phyloP scores from a whole-genome alignment of 2,113 vertebrate species.

The Rhegmatorhina hoffmannsi region DNA sequence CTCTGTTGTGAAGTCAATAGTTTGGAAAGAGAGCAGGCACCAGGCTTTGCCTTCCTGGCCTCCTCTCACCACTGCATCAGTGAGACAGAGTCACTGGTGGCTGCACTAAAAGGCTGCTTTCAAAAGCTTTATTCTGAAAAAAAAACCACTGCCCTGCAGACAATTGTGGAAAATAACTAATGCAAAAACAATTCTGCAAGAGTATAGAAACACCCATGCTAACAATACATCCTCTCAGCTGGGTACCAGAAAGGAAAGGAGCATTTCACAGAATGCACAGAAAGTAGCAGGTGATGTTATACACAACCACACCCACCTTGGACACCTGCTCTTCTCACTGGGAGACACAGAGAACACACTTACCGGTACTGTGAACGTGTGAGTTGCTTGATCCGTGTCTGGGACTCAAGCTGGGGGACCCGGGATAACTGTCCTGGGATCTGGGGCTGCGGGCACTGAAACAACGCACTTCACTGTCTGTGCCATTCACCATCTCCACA shows the following conservation, averaged over 20 bases:
- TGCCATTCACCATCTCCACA: slow-evolving; percentile 99
- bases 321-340: background rate
- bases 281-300: background rate
- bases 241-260: background rate
- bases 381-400: slow-evolving; percentile 88
- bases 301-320: background rate
- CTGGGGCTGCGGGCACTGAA: slow-evolving; percentile 91
- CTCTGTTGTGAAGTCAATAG: background rate
- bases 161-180: background rate
- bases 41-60: background rate
- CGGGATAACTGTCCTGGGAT: slow-evolving; percentile 95
- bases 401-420: slow-evolving; percentile 91
- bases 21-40: background rate
- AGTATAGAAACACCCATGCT: background rate
- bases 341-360: background rate
- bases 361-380: slow-evolving; percentile 88
- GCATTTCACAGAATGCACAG: background rate
- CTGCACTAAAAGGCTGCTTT: background rate
- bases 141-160: background rate
- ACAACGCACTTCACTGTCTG: slow-evolving; percentile 95
- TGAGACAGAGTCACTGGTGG: background rate
- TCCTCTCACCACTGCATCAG: background rate
- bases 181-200: background rate
- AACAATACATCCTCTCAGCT: background rate
- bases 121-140: background rate